Conservation (phyloP, 2,797 vertebrate species). For the Diplodus puntazzo region DNA sequence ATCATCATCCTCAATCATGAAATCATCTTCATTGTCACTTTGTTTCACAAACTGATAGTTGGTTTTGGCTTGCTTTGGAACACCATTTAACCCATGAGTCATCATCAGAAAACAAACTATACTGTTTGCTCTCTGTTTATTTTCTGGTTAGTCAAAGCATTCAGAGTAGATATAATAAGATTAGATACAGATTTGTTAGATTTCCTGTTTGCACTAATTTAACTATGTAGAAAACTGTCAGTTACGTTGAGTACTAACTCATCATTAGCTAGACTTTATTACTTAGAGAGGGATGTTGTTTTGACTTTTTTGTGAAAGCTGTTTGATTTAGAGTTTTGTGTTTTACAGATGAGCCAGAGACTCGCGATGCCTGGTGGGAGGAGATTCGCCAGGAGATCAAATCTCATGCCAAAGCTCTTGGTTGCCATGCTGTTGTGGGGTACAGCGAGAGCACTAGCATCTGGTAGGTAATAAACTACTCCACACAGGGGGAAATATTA, state of each 20-base stretch:
- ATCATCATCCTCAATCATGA: constrained; percentile 62
- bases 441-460: constrained; percentile 99
- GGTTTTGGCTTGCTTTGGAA: constrained; percentile 76
- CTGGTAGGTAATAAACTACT: constrained; percentile 87
- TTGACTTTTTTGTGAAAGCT: constrained; percentile 20
- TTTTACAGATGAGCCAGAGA: constrained; percentile 99
- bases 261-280: constrained; percentile 1
- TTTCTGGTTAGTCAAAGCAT: constrained; percentile 57
- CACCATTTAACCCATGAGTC: constrained; percentile 54
- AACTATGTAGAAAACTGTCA: neutral
- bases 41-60: constrained; percentile 67
- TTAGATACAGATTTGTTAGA: constrained; percentile 17
- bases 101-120: constrained; percentile 56
- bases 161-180: constrained; percentile 42
- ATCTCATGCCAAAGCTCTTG: constrained; percentile 98
- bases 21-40: constrained; percentile 56
- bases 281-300: neutral
- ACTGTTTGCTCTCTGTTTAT: constrained; percentile 52
- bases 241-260: constrained; percentile 21
- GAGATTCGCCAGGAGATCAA: constrained; percentile 99
- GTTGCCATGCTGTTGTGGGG: constrained; percentile 97
- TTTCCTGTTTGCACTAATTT: constrained; percentile 24
- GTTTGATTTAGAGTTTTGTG: constrained; percentile 61
- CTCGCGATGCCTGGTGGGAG: constrained; percentile 99
- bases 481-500: neutral